Evolutionary conservation across 2,113 vertebrate genomes (phyloP), one percentile per base, ranked within the genome.

Genomic region (Polypterus senegalus): DNA sequence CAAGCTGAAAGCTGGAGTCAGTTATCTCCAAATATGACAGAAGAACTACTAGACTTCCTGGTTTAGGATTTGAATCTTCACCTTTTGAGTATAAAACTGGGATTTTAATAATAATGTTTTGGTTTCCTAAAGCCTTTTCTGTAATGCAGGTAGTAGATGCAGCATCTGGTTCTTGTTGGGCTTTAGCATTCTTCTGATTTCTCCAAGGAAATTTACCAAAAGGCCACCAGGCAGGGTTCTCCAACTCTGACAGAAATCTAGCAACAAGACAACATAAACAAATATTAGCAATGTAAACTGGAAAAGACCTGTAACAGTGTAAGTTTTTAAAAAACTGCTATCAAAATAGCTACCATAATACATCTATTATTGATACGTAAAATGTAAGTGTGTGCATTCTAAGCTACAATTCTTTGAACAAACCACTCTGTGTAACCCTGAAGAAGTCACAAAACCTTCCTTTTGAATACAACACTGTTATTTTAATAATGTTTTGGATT

Each of bases 221-320:
- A 0, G 93, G 93, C 96, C 96, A 97, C 96, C 94, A 98, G 45
- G 90, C 71, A 0, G 93, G 92, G 65, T 89, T 89, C 69, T 98
- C 95, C 5, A 98, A 82, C 67, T 93, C 85, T 0, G 83, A 89
- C 61, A 98, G 67, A 54, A 97, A 74, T 72, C 94, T 98, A 73
- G 46, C 9, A 11, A 0, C 0, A 53, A 58, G 64, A 71, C 4
- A 67, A 43, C 54, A 47, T 3, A 58, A 52, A 71, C 8, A 59
- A 7, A 11, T 47, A 66, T 48, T 7, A 51, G 27, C 27, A 27
- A 27, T 27, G 27, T 27, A 27, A 27, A 27, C 27, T 27, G 27
- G 27, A 27, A 27, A 27, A 27, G 27, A 27, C 27, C 27, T 27
- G 27, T 27, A 27, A 27, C 27, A 27, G 27, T 27, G 27, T 27